These are phyloP conservation scores for Ptiloglossa arizonensis DNA, from an alignment of 1,140 invertebrate species.

Conservation along the genomic window DNA sequence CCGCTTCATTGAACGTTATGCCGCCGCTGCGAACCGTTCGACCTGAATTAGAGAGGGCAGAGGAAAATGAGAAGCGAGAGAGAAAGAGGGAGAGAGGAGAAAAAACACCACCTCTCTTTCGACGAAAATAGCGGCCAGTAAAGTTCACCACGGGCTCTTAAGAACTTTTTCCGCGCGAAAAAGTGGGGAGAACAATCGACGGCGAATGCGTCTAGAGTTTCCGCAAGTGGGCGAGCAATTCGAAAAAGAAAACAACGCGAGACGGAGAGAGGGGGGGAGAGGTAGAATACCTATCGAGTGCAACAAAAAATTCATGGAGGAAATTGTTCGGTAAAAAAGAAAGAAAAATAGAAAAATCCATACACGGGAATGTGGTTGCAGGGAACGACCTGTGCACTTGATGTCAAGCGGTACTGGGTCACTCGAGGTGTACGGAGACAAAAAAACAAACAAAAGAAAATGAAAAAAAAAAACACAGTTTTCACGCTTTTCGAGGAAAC, in stretches of 20 bases:
- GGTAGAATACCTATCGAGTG: neutral
- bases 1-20: conserved; percentile 2
- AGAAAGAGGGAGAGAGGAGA: conserved; percentile 9
- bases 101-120: conserved; percentile 33
- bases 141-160: conserved; percentile 54
- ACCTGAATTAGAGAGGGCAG: conserved; percentile 35
- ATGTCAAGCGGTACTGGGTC: neutral
- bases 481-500: neutral
- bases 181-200: conserved; percentile 47
- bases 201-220: conserved; percentile 54
- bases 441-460: too few relatives aligned
- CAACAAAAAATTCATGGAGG: neutral
- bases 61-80: neutral
- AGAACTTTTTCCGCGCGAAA: conserved; percentile 50
- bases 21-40: conserved; percentile 9
- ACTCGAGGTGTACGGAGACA: too few relatives aligned
- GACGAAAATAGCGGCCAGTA: conserved; percentile 48
- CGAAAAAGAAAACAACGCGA: neutral
- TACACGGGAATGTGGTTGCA: too few relatives aligned
- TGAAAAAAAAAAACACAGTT: neutral
- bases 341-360: too few relatives aligned
- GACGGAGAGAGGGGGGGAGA: too few relatives aligned
- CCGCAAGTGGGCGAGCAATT: conserved; percentile 55
- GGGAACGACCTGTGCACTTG: neutral
- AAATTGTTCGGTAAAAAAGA: neutral